These are phyloP conservation scores for Rhingia rostrata DNA, from an alignment of 2,888 invertebrate species.

Conservation along the genomic window DNA sequence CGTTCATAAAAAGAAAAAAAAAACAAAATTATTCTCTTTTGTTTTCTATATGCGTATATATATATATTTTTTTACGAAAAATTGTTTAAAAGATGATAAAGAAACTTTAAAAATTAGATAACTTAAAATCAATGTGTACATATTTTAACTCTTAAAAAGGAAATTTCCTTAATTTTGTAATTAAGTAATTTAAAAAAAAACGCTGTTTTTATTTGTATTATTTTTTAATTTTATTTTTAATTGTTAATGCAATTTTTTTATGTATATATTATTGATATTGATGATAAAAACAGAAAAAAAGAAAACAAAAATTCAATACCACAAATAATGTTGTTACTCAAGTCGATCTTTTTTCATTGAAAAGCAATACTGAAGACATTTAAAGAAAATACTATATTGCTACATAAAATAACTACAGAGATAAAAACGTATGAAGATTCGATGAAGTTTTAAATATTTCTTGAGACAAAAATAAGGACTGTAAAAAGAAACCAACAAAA, in stretches of 20 bases:
- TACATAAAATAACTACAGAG: slow-evolving; percentile 18
- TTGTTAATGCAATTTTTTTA: slow-evolving; percentile 56
- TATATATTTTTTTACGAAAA: slow-evolving; percentile 74
- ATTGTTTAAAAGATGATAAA: slow-evolving; percentile 52
- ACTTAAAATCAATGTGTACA: slow-evolving; percentile 58
- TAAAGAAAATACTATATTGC: slow-evolving; percentile 1
- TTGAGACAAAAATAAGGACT: slow-evolving; percentile 53
- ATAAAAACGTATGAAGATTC: slow-evolving; percentile 25
- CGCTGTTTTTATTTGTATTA: slow-evolving; percentile 13
- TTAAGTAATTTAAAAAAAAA: slow-evolving; percentile 57
- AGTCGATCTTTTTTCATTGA: slow-evolving; percentile 46
- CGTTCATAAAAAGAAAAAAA: slow-evolving; percentile 2
- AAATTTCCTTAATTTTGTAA: slow-evolving; percentile 59
- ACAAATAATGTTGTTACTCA: slow-evolving; percentile 53
- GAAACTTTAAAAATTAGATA: slow-evolving; percentile 16
- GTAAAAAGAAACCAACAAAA: slow-evolving; percentile 17
- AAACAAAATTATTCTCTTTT: background rate
- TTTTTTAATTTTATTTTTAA: slow-evolving; percentile 16
- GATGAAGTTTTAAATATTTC: slow-evolving; percentile 44
- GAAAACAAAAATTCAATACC: slow-evolving; percentile 16
- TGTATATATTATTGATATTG: slow-evolving; percentile 59
- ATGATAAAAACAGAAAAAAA: slow-evolving; percentile 28
- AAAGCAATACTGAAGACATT: slow-evolving; percentile 16
- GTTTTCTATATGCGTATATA: slow-evolving; percentile 69
- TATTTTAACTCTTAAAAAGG: slow-evolving; percentile 51